A percentile compares a stretch with the other conserved stretches of the same genome.
These are phyloP conservation scores for Styela clava DNA, from an alignment of 23 tunicate genomes.

Conservation along the genomic window DNA sequence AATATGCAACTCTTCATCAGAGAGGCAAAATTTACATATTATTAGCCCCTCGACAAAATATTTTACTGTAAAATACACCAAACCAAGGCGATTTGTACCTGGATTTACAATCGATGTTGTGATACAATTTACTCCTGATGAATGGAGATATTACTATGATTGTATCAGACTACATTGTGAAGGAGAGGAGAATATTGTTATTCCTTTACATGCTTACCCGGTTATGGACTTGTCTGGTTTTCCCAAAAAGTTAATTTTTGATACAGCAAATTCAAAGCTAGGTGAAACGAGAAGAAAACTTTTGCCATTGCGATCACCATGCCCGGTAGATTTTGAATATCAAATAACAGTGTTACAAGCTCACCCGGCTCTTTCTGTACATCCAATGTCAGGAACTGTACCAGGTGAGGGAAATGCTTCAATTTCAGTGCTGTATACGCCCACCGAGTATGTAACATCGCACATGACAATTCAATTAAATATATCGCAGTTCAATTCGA, in stretches of 20 bases:
- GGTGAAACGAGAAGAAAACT: constrained; percentile 53
- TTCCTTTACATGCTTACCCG: constrained; percentile 92
- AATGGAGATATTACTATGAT: constrained; percentile 91
- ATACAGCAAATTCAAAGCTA: constrained; percentile 18
- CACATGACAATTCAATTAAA: constrained; percentile 83
- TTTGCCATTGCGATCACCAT: constrained; percentile 45
- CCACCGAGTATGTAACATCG: constrained; percentile 82
- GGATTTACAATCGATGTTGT: constrained; percentile 74
- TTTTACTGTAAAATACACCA: constrained; percentile 67
- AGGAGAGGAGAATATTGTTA: constrained; percentile 81
- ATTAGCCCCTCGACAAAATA: constrained; percentile 75
- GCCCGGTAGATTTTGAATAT: constrained; percentile 76
- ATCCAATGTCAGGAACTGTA: constrained; percentile 77
- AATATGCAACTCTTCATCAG: constrained; percentile 79
- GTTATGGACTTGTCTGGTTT: constrained; percentile 70
- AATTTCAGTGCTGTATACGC: constrained; percentile 64
- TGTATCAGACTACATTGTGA: constrained; percentile 78
- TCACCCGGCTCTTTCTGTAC: constrained; percentile 72
- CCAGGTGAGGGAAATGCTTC: constrained; percentile 63
- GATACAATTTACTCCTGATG: constrained; percentile 62
- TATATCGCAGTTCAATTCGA: constrained; percentile 70
- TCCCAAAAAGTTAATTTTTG: constrained; percentile 67
- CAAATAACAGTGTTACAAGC: constrained; percentile 67
- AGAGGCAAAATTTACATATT: constrained; percentile 64
- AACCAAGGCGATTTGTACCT: constrained; percentile 76